Base-by-base conservation (phyloP, 2,888 invertebrate genomes). In the Drosophila kanekoi region DNA sequence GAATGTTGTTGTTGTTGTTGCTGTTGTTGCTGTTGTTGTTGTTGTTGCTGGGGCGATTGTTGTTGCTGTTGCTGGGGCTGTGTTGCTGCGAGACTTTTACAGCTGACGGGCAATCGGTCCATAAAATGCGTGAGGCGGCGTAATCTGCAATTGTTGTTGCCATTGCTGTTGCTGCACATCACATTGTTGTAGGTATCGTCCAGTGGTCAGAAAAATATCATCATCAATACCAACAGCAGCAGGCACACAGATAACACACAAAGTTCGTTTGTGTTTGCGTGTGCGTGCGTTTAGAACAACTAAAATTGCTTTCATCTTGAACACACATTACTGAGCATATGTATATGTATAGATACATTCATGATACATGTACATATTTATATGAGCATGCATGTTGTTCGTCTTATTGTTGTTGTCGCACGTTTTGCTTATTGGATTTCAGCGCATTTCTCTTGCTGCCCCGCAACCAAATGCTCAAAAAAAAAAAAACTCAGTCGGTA, bases 51-150 rank as follows among this genome's bases (percentile, higher is more conserved):
- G n/a, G n/a, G n/a, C n/a, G n/a, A n/a, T 9, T 61, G 61, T 10
- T 41, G 49, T 35, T 70, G 47, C 44, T 53, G 62, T 11, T 67
- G 77, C 23, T 76, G 71, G 16, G 72, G 71, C 28, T 70, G 73
- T 32, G 44, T 53, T 48, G 51, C 20, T 14, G 56, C 52, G 18
- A 64, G 47, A 62, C 44, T 66, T 54, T 67, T 58, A 48, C 51
- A 67, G 57, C 77, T 73, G 60, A 83, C 67, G 62, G 81, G 83
- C 45, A 83, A 62, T 53, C 74, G 77, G 44, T 77, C 81, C 85
- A 85, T 80, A 47, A 90, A 79, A 74, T 89, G 80, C 41, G 78
- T 76, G 37, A 85, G 58, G 35, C 79, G 72, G 20, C 65, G 62
- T 32, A 75, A 71, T 64, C 75, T 77, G 60, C 38, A 53, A 35